Conservation (phyloP, 2,797 vertebrate species). For the Discoglossus pictus region DNA sequence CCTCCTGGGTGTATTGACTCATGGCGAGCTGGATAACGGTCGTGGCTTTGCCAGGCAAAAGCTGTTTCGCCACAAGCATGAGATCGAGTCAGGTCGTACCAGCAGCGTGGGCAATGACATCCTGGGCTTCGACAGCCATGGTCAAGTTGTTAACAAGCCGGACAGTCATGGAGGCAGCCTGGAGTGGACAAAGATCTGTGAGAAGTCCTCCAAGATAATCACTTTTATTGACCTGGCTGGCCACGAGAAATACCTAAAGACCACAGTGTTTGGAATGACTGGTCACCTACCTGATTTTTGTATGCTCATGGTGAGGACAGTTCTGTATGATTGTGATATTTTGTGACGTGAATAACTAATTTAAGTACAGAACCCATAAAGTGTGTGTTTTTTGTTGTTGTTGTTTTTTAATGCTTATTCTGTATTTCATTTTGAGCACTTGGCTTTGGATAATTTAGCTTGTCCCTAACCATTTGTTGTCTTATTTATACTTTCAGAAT, state of each 20-base stretch:
- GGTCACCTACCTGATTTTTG: conserved; percentile 96
- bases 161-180: conserved; percentile 93
- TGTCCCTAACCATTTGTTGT: too few relatives aligned
- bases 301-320: conserved; percentile 97
- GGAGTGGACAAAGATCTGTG: conserved; percentile 97
- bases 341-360: too few relatives aligned
- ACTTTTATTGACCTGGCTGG: conserved; percentile 97
- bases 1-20: conserved; percentile 91
- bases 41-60: conserved; percentile 97
- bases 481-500: too few relatives aligned
- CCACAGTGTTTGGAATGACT: conserved; percentile 96
- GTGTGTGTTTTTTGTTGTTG: too few relatives aligned
- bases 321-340: too few relatives aligned
- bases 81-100: conserved; percentile 96
- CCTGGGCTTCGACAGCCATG: conserved; percentile 94
- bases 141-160: conserved; percentile 94
- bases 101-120: conserved; percentile 98
- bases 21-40: conserved; percentile 95
- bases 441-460: too few relatives aligned
- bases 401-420: too few relatives aligned
- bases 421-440: too few relatives aligned
- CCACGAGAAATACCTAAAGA: conserved; percentile 97
- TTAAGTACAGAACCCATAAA: too few relatives aligned
- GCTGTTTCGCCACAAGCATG: conserved; percentile 97
- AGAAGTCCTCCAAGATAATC: conserved; percentile 96